These are phyloP conservation scores for Troides helena DNA, from an alignment of 2,888 invertebrate genomes.

Conservation along the genomic window DNA sequence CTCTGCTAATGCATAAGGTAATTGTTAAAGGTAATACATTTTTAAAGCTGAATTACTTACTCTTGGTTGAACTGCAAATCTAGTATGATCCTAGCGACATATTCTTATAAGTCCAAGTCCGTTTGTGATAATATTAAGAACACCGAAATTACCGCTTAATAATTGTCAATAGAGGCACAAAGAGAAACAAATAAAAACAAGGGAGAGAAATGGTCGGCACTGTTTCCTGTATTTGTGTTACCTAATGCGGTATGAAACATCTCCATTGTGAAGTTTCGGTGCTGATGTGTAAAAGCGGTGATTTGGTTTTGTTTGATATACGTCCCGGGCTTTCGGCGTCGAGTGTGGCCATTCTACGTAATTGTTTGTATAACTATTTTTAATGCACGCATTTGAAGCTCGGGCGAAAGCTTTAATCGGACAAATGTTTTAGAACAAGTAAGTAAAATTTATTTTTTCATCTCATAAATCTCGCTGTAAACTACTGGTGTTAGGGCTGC, in stretches of 20 bases:
- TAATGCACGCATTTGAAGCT: constrained; percentile 17
- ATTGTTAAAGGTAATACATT: too few relatives aligned
- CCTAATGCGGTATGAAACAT: constrained; percentile 27
- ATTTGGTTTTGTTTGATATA: constrained; percentile 26
- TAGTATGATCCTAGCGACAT: too few relatives aligned
- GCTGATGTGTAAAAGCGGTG: constrained; percentile 20
- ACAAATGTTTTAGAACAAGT: neutral
- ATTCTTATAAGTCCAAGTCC: too few relatives aligned
- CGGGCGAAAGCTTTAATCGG: constrained; percentile 6
- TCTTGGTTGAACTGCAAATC: too few relatives aligned
- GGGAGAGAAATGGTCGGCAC: neutral
- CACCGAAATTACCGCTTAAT: neutral
- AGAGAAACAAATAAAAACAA: neutral
- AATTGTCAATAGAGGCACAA: neutral
- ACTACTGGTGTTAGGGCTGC: too few relatives aligned
- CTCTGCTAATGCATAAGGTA: too few relatives aligned
- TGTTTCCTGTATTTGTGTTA: constrained; percentile 22
- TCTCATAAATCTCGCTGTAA: too few relatives aligned
- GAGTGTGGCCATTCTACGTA: constrained; percentile 19
- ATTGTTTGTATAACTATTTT: constrained; percentile 29
- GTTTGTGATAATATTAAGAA: too few relatives aligned
- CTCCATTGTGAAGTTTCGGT: constrained; percentile 23
- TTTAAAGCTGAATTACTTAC: too few relatives aligned
- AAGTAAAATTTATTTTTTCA: too few relatives aligned
- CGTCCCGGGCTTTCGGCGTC: constrained; percentile 10